A percentile compares a stretch with the other conserved stretches of the same genome.
phyloP scores from a whole-genome alignment of 37 sponge, comb jelly and placozoan species.

The Ephydatia muelleri region DNA sequence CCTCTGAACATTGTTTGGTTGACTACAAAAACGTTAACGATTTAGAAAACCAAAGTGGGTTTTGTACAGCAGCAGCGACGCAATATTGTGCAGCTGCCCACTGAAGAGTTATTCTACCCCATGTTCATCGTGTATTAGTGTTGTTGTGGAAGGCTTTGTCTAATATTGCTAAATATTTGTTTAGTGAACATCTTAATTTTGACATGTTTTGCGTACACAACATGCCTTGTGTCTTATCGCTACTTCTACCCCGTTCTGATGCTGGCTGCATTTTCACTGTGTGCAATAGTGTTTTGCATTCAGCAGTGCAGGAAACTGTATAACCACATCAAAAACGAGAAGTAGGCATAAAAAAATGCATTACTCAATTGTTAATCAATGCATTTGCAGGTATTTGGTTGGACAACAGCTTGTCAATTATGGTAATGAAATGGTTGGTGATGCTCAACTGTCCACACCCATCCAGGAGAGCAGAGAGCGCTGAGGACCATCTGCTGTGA shows the following conservation, averaged over 20 bases:
- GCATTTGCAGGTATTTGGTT: slow-evolving; percentile 76
- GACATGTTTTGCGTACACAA: background rate
- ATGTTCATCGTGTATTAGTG: background rate
- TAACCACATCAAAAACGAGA: slow-evolving; percentile 83
- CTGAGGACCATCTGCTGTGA: too few relatives aligned
- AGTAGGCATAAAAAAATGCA: slow-evolving; percentile 38
- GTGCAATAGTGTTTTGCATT: slow-evolving; percentile 24
- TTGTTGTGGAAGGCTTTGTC: too few relatives aligned
- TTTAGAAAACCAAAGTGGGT: too few relatives aligned
- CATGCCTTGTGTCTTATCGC: slow-evolving; percentile 38
- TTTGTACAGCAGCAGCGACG: too few relatives aligned
- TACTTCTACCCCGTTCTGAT: slow-evolving; percentile 71
- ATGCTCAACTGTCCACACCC: background rate
- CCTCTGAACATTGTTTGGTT: too few relatives aligned
- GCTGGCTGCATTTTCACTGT: background rate
- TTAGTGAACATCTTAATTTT: background rate
- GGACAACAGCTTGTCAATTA: slow-evolving; percentile 88
- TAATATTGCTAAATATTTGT: background rate
- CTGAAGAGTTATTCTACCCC: too few relatives aligned
- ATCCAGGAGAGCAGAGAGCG: slow-evolving; percentile 34
- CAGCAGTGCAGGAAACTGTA: slow-evolving; percentile 68
- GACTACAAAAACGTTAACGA: too few relatives aligned
- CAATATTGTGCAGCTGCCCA: too few relatives aligned
- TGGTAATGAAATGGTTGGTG: background rate
- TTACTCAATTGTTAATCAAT: background rate